phyloP scores from a whole-genome alignment of 2,113 vertebrate species.

The Periophthalmus modestus region DNA sequence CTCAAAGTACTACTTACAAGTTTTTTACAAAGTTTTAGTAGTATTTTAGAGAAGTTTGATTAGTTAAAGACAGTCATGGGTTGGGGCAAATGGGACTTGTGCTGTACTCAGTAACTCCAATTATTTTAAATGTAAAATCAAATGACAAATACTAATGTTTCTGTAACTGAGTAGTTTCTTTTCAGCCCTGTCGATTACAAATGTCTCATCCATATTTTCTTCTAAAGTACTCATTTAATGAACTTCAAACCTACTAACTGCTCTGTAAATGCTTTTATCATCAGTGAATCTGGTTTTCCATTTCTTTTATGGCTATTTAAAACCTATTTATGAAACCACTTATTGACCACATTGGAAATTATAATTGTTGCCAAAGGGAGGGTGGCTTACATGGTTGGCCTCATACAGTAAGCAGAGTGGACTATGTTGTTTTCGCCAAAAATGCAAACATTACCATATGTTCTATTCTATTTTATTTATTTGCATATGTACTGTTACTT shows the following conservation, averaged over 20 bases:
- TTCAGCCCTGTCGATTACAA: background rate
- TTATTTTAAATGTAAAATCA: no score
- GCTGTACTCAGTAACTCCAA: no score
- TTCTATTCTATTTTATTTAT: no score
- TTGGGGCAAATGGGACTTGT: no score
- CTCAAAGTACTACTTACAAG: no score
- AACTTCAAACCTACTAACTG: background rate
- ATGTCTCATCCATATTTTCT: background rate
- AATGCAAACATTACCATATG: background rate
- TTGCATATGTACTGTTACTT: background rate
- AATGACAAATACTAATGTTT: no score
- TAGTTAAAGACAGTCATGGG: no score
- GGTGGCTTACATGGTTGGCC: background rate
- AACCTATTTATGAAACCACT: constrained; percentile 1
- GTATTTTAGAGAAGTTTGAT: no score
- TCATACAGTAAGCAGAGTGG: background rate
- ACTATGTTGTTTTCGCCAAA: background rate
- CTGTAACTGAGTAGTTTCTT: no score
- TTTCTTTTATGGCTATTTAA: background rate
- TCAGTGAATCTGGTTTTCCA: background rate
- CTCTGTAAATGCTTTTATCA: constrained; percentile 1
- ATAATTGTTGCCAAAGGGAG: background rate
- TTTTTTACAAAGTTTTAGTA: no score
- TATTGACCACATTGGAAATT: background rate
- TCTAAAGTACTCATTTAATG: constrained; percentile 4